Base-by-base conservation (phyloP, 2,113 vertebrate genomes). In the Papio anubis region DNA sequence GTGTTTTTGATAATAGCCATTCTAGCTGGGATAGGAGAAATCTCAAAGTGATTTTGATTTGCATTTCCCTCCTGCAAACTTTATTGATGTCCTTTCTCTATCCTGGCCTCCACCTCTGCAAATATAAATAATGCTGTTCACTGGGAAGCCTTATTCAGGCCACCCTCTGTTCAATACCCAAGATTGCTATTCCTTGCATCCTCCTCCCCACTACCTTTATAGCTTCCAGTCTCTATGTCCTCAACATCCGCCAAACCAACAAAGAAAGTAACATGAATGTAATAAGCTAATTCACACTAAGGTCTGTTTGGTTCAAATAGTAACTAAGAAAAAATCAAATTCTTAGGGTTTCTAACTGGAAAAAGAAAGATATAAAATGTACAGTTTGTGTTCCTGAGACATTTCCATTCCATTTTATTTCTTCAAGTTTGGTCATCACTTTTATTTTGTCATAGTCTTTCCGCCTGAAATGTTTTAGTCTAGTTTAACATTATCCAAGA, bases 321-420 rank as follows among this genome's bases (percentile, higher is more conserved):
- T 40, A 84, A 61, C 9, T 4, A 8, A 66, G 55, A 70, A 20
- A 76, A 86, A 93, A 73, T 66, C 38, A 35, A 93, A 48, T 57
- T 59, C 66, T 82, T 84, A 23, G 5, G 21, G 38, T 59, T 86
- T 86, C 84, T 48, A 83, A n/a, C 17, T 91, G 27, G 30, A 68
- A 59, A 83, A 88, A 91, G 50, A 81, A 81, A 66, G 4, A 57
- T 21, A 6, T 25, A 73, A 68, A 83, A 66, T 27, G 3, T 32
- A 48, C 25, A 38, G 38, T 35, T 50, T 75, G 3, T 72, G 35
- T 75, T 85, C 45, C 59, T 9, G 64, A 91, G 57, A 57, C n/a
- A 94, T 55, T 81, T 90, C 78, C 8, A 18, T 87, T 79, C 52
- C 55, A 30, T 50, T 6, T 92, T 73, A 75, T 52, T 75, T 94